Evolutionary conservation across 2,888 invertebrate species (phyloP).

Genomic region (Lithodes maja): DNA sequence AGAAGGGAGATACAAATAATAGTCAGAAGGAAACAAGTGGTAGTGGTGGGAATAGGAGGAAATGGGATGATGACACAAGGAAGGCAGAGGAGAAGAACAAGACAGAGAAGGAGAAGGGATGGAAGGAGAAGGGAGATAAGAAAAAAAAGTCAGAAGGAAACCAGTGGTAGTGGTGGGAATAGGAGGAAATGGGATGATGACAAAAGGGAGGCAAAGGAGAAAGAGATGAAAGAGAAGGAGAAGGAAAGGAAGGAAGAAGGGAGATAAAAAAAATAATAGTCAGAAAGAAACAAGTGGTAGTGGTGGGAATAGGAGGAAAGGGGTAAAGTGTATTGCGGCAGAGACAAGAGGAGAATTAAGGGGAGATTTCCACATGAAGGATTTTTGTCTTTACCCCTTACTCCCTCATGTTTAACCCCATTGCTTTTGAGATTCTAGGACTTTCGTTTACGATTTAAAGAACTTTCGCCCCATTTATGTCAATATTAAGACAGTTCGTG

Average conservation of each 20-base stretch:
- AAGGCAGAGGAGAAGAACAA: background rate
- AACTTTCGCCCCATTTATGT: too few species aligned
- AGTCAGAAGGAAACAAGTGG: background rate
- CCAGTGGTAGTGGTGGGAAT: background rate
- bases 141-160: background rate
- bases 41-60: background rate
- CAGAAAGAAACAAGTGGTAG: background rate
- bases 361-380: too few species aligned
- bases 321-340: too few species aligned
- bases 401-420: too few species aligned
- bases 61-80: background rate
- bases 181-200: background rate
- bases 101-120: background rate
- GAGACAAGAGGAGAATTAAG: too few species aligned
- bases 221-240: background rate
- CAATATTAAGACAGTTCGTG: too few species aligned
- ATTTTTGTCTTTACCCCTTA: too few species aligned
- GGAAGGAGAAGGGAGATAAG: slow-evolving; percentile 3
- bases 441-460: too few species aligned
- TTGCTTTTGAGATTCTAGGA: too few species aligned
- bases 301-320: background rate
- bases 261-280: background rate
- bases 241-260: background rate
- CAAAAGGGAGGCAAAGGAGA: background rate
- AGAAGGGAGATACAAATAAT: background rate